These are phyloP conservation scores for Phyto melanocephala DNA, from an alignment of 2,888 invertebrate species.

Conservation along the genomic window DNA sequence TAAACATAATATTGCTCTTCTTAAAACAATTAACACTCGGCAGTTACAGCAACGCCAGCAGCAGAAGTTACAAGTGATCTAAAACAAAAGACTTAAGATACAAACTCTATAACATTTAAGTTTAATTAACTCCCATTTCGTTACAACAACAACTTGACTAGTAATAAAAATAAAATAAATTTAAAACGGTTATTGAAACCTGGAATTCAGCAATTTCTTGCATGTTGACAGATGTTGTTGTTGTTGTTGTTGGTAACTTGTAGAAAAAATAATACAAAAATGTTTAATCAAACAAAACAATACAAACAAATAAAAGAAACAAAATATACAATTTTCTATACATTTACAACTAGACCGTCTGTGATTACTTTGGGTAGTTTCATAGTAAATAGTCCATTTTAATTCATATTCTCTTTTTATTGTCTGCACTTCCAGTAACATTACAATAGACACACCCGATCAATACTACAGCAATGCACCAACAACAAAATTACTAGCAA, in stretches of 20 bases:
- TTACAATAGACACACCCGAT: conserved; percentile 63
- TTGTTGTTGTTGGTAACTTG: not conserved
- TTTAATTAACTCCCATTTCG: conserved; percentile 60
- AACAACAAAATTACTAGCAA: not conserved
- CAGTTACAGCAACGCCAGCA: not conserved
- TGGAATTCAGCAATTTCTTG: conserved; percentile 1
- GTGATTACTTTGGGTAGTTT: not conserved
- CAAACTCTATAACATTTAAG: conserved; percentile 25
- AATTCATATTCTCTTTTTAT: not conserved
- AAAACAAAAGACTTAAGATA: conserved; percentile 63
- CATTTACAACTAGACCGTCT: conserved; percentile 10
- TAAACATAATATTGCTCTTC: conserved; percentile 35
- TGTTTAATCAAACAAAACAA: not conserved
- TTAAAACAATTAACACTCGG: conserved; percentile 6
- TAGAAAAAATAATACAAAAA: not conserved
- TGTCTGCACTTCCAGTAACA: conserved; percentile 5
- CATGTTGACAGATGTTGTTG: not conserved
- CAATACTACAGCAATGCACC: conserved; percentile 3
- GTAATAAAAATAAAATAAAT: conserved; percentile 31
- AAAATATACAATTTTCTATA: conserved; percentile 58
- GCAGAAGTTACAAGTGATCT: not conserved
- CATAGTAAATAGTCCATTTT: not conserved
- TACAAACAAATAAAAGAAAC: conserved; percentile 3
- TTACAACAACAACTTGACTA: conserved; percentile 30
- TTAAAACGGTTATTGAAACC: not conserved